A percentile compares a stretch with the other conserved stretches of the same genome.
Evolutionary conservation across 2,888 invertebrate species (phyloP).

Genomic region (Dyspetes luteomarginatus): DNA sequence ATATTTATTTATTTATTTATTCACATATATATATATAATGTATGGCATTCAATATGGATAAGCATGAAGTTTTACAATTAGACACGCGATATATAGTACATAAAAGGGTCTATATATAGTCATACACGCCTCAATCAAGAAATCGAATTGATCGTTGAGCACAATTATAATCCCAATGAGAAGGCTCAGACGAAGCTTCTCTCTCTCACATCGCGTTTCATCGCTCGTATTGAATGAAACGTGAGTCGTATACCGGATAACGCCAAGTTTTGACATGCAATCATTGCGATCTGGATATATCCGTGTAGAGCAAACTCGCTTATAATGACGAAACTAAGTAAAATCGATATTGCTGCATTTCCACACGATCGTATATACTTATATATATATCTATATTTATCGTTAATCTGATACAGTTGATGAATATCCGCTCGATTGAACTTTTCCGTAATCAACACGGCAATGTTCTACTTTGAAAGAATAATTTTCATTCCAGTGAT

Average conservation of each 20-base stretch:
- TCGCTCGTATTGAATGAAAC: neutral
- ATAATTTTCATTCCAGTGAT: constrained; percentile 31
- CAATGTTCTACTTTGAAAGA: constrained; percentile 55
- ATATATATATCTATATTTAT: constrained; percentile 3
- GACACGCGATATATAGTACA: neutral
- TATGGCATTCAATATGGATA: too few species aligned
- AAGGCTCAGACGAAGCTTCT: constrained; percentile 9
- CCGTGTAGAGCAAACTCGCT: constrained; percentile 16
- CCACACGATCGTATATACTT: constrained; percentile 4
- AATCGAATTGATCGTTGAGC: constrained; percentile 31
- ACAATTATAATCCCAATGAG: constrained; percentile 3
- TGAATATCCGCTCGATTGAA: neutral
- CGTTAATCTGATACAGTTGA: constrained; percentile 30
- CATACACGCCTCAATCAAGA: constrained; percentile 7
- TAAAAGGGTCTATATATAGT: neutral
- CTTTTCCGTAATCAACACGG: constrained; percentile 11
- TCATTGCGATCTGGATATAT: constrained; percentile 62
- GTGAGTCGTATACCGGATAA: constrained; percentile 5
- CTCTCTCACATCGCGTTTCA: constrained; percentile 4
- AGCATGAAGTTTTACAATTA: too few species aligned
- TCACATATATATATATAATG: too few species aligned
- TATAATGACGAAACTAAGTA: constrained; percentile 47
- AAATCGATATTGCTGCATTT: constrained; percentile 48
- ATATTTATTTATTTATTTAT: too few species aligned
- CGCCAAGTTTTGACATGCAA: constrained; percentile 64